Base-by-base conservation (phyloP, 1,140 invertebrate species). In the Trichonephila clavipes region DNA sequence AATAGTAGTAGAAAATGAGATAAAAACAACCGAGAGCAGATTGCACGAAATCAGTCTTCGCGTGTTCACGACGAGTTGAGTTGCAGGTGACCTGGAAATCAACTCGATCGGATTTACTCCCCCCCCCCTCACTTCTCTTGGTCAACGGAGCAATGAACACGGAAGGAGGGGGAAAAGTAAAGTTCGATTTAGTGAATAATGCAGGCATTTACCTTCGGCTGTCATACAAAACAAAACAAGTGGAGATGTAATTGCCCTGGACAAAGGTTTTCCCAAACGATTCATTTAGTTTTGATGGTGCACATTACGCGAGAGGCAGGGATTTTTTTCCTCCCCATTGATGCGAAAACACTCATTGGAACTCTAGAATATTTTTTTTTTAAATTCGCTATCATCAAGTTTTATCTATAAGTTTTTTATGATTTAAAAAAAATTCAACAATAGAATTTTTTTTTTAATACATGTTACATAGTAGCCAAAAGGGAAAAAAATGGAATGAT, bases 141-240 rank as follows among this genome's bases (percentile, higher is more conserved):
- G 85, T 62, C 85, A 87, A 28, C 85, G 85, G 85, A 62, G 59
- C 85, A 87, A 61, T n/a, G 28, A 87, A 87, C 59, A 59, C 85
- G 59, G 85, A 87, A 87, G 28, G 8, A 10, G n/a, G 28, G 58
- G 59, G 1, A 77, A 21, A 34, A 12, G 16, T 14, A 77, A 18
- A 6, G 72, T 77, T 77, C 28, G 72, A 77, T 77, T 77, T 77
- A 28, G 28, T 34, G 72, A 77, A 34, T 77, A 34, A 77, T 77
- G 72, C 72, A 40, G 72, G 72, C 69, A 77, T 77, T 77, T 77
- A 77, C 72, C 72, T 77, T 77, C 72, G 72, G 72, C 28, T 77
- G 72, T 77, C 72, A 18, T 34, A 77, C 72, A 77, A 77, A 72
- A 77, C 72, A 77, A 40, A 77, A 28, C 28, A 3, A 77, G 72